phyloP scores from a whole-genome alignment of 2,113 vertebrate species.

The Colinus virginianus region DNA sequence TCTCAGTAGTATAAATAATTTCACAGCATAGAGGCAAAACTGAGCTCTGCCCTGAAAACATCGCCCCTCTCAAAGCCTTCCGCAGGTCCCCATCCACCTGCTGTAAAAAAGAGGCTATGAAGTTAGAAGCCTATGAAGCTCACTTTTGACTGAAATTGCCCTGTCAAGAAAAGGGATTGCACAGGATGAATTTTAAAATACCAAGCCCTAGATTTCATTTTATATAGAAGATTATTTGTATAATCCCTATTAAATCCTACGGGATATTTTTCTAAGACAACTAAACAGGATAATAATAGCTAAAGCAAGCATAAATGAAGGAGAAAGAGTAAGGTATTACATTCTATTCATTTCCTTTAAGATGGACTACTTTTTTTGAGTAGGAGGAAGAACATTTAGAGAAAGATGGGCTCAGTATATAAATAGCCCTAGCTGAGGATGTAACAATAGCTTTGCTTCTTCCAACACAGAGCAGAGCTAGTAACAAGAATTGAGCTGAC shows the following conservation, averaged over 20 bases:
- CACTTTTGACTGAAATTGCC: not conserved
- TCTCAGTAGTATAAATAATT: slow-evolving; percentile 8
- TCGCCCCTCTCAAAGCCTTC: not conserved
- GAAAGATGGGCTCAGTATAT: slow-evolving; percentile 24
- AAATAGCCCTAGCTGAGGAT: slow-evolving; percentile 65
- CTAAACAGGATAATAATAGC: slow-evolving; percentile 1
- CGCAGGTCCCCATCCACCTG: not conserved
- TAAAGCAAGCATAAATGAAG: slow-evolving; percentile 39
- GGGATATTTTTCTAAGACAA: not conserved
- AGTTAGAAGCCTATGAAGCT: not conserved
- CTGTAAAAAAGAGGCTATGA: not conserved
- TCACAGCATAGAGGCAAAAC: not conserved
- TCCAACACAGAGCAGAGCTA: slow-evolving; percentile 47
- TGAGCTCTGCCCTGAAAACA: not conserved
- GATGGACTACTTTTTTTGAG: slow-evolving; percentile 21
- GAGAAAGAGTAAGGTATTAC: not conserved
- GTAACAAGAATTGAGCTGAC: slow-evolving; percentile 52
- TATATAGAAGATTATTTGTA: not conserved
- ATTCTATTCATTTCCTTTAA: slow-evolving; percentile 7
- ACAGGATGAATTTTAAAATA: not conserved
- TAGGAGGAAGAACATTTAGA: slow-evolving; percentile 21
- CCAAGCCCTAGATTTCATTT: not conserved
- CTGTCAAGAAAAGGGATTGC: not conserved
- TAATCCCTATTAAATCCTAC: not conserved
- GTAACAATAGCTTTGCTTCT: slow-evolving; percentile 60